phyloP scores from a whole-genome alignment of 2,888 invertebrate species.

The Sinhomidia bicolor region DNA sequence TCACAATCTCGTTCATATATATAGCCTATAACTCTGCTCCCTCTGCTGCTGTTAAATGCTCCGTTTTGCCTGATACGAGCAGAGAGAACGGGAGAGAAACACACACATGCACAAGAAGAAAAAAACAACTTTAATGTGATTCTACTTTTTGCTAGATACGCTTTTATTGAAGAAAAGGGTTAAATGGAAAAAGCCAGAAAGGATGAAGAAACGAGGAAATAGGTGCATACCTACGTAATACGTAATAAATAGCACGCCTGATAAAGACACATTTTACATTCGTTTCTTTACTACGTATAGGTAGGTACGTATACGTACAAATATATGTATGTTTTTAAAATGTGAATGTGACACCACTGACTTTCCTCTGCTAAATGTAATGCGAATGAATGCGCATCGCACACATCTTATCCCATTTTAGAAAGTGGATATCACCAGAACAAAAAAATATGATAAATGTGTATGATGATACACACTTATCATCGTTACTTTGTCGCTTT shows the following conservation, averaged over 20 bases:
- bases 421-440: not conserved
- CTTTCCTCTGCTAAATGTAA: conserved; percentile 19
- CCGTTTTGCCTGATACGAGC: not conserved
- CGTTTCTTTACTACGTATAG: too few species aligned
- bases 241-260: not conserved
- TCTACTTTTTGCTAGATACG: not conserved
- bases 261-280: not conserved
- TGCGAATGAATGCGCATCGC: not conserved
- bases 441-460: conserved; percentile 32
- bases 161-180: not conserved
- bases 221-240: not conserved
- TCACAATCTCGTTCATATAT: conserved; percentile 24
- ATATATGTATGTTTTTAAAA: not conserved
- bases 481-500: conserved; percentile 15
- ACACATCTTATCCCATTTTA: not conserved
- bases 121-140: conserved; percentile 32
- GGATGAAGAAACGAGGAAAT: not conserved
- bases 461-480: conserved; percentile 46
- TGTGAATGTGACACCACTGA: not conserved
- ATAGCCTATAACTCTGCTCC: not conserved
- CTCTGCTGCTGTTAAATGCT: conserved; percentile 30
- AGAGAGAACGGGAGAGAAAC: not conserved
- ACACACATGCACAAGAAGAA: not conserved
- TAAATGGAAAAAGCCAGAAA: conserved; percentile 14
- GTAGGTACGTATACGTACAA: not conserved